Percentiles rank a stretch among this genome's conserved stretches.
These are phyloP conservation scores for Choloepus hoffmanni DNA, from an alignment of 2,113 vertebrate species.

Conservation along the genomic window DNA sequence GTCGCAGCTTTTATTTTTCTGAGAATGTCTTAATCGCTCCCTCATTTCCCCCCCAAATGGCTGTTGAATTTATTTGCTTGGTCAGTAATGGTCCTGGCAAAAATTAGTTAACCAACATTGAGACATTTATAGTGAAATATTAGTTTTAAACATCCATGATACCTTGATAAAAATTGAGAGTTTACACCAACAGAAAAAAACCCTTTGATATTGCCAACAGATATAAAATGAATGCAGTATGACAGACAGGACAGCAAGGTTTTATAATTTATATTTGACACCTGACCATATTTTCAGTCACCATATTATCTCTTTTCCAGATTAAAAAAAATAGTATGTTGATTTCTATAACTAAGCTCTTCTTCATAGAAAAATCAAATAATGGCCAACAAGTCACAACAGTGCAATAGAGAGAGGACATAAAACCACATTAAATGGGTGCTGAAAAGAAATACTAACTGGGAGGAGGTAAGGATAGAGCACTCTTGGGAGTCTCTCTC, in stretches of 20 bases:
- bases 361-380: conserved; percentile 87
- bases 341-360: conserved; percentile 89
- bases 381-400: conserved; percentile 84
- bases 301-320: conserved; percentile 87
- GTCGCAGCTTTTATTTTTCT: too few relatives aligned
- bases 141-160: conserved; percentile 81
- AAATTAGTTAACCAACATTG: conserved; percentile 82
- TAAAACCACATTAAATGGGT: conserved; percentile 76
- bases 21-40: too few relatives aligned
- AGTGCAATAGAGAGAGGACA: conserved; percentile 84
- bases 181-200: conserved; percentile 71
- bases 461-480: conserved; percentile 69
- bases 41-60: conserved; percentile 71
- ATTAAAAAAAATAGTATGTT: conserved; percentile 90
- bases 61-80: conserved; percentile 86
- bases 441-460: conserved; percentile 83
- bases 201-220: conserved; percentile 81
- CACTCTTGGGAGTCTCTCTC: conserved; percentile 65
- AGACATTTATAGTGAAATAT: conserved; percentile 82
- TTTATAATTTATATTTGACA: conserved; percentile 84
- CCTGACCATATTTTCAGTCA: conserved; percentile 85
- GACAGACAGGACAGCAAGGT: conserved; percentile 82
- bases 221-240: conserved; percentile 80
- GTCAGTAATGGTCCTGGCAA: conserved; percentile 84
- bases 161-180: conserved; percentile 83